Conservation (phyloP, 2,888 invertebrate species). For the Athalia rosae region DNA sequence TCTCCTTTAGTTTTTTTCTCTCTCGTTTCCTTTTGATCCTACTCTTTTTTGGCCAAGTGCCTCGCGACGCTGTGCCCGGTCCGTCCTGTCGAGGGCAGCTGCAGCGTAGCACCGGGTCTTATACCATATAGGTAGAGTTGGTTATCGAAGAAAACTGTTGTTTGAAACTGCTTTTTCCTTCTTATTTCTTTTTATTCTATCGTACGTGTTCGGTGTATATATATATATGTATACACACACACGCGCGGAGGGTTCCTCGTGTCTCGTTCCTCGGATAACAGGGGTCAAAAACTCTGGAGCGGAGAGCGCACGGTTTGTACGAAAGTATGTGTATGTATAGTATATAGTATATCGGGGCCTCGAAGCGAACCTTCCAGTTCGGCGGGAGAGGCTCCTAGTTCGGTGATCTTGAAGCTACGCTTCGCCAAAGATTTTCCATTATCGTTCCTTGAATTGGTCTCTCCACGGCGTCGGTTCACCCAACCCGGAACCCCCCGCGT, state of each 20-base stretch:
- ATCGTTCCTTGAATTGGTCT: slow-evolving; percentile 38
- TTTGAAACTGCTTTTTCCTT: slow-evolving; percentile 28
- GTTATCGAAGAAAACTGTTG: slow-evolving; percentile 35
- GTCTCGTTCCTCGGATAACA: too few relatives aligned
- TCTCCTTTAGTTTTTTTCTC: background rate
- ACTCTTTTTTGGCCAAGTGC: background rate
- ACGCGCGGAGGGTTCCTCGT: too few relatives aligned
- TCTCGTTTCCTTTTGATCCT: background rate
- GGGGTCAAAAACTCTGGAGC: too few relatives aligned
- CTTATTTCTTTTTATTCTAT: too few relatives aligned
- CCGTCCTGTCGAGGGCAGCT: background rate
- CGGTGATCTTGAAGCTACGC: slow-evolving; percentile 43
- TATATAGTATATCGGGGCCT: background rate
- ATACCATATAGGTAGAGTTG: background rate
- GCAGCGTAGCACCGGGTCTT: too few relatives aligned
- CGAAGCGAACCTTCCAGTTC: slow-evolving; percentile 14
- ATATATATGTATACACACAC: too few relatives aligned
- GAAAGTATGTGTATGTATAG: too few relatives aligned
- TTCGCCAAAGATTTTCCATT: slow-evolving; percentile 41
- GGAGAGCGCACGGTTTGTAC: too few relatives aligned
- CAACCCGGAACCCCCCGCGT: background rate
- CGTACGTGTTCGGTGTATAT: too few relatives aligned
- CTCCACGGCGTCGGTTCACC: slow-evolving; percentile 6
- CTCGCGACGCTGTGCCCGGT: background rate
- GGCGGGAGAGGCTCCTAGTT: slow-evolving; percentile 3